These are phyloP conservation scores for Mionectes olivaceus DNA, from an alignment of 2,797 vertebrate genomes.

Conservation along the genomic window DNA sequence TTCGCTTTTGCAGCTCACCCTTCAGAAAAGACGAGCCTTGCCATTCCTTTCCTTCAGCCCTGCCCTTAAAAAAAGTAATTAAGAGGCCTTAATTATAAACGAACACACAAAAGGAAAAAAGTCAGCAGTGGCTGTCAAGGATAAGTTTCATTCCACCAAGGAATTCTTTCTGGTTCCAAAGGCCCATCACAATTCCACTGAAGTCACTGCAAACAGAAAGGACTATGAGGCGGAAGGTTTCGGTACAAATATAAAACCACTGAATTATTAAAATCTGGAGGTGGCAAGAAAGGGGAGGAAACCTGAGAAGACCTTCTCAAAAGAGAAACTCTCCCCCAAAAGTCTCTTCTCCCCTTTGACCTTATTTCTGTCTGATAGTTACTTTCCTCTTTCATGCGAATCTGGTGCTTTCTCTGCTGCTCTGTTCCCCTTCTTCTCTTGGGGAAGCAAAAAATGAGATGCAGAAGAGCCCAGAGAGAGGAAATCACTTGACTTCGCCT, in stretches of 20 bases:
- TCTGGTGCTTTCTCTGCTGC: background rate
- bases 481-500: background rate
- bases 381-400: background rate
- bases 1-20: background rate
- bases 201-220: background rate
- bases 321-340: background rate
- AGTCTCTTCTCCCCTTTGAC: background rate
- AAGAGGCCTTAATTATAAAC: background rate
- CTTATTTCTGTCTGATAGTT: background rate
- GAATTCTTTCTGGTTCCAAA: background rate
- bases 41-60: background rate
- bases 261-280: background rate
- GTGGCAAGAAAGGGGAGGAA: background rate
- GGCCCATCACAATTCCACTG: background rate
- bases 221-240: background rate
- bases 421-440: background rate
- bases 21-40: background rate
- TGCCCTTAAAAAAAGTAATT: background rate
- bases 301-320: background rate
- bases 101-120: fast-evolving
- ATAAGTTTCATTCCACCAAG: background rate
- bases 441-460: background rate
- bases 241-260: background rate
- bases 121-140: background rate
- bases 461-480: background rate